These are phyloP conservation scores for Corythornis vintsioides DNA, from an alignment of 2,113 vertebrate genomes.

Conservation along the genomic window DNA sequence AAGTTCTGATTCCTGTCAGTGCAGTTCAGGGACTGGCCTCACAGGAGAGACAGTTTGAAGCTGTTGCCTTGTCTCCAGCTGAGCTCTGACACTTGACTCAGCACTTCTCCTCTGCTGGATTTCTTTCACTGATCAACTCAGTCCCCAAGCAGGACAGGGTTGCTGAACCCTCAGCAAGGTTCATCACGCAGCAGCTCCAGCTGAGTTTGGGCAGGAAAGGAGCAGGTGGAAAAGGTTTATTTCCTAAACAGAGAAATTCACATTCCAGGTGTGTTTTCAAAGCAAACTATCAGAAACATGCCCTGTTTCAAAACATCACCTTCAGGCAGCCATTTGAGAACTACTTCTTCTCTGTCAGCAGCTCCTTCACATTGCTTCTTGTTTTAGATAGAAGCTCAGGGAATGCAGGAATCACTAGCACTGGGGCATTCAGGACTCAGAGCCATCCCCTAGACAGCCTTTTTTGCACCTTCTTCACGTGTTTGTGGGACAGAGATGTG, in stretches of 20 bases:
- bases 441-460: neutral
- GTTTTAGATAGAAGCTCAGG: neutral
- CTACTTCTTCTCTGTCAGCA: neutral
- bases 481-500: neutral
- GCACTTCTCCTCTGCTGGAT: neutral
- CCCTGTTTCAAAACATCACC: neutral
- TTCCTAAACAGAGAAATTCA: neutral
- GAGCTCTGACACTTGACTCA: neutral
- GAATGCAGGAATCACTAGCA: neutral
- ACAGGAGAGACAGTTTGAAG: neutral
- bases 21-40: neutral
- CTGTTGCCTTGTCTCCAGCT: neutral
- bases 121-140: neutral
- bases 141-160: neutral
- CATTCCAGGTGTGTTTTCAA: neutral
- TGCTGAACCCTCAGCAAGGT: neutral
- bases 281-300: neutral
- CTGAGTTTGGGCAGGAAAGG: neutral
- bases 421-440: accelerated
- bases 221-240: neutral
- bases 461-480: neutral
- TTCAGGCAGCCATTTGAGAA: neutral
- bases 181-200: neutral
- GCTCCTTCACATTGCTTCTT: neutral
- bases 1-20: neutral